These are phyloP conservation scores for Cebus imitator DNA, from an alignment of 2,113 vertebrate species.

Conservation along the genomic window DNA sequence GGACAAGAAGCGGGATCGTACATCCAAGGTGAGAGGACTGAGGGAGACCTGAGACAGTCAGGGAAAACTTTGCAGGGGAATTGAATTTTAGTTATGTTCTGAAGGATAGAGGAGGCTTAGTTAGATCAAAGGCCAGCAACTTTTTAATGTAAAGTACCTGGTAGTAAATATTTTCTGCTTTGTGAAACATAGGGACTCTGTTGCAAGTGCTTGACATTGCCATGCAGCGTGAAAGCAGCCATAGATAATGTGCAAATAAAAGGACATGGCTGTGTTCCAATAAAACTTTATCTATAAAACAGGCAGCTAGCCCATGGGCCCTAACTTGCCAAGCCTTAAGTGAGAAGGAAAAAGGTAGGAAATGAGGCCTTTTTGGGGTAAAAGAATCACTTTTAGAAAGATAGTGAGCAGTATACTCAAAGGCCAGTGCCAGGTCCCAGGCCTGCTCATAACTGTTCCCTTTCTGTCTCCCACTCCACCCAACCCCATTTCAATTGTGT, in stretches of 20 bases:
- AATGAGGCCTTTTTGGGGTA: neutral
- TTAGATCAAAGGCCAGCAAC: neutral
- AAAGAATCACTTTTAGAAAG: neutral
- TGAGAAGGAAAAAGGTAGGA: neutral
- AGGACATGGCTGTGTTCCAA: neutral
- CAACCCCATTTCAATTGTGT: neutral
- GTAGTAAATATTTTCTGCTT: neutral
- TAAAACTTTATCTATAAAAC: slow-evolving; percentile 34
- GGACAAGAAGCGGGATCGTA: neutral
- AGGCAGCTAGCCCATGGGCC: neutral
- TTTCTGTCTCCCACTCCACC: neutral
- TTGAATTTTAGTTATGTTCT: neutral
- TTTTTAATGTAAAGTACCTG: neutral
- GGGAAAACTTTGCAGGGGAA: neutral
- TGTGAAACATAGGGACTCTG: neutral
- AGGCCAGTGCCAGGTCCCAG: neutral
- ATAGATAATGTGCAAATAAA: neutral
- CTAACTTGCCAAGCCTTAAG: neutral
- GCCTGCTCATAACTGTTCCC: neutral
- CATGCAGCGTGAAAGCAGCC: neutral
- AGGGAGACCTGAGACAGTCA: neutral
- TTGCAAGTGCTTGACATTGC: neutral
- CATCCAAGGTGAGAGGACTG: neutral
- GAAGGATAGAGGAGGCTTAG: neutral
- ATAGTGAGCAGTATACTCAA: neutral